Percentiles rank a stretch among this genome's conserved stretches.
Evolutionary conservation across 2,113 vertebrate genomes (phyloP).

Genomic region (Delphinus delphis): DNA sequence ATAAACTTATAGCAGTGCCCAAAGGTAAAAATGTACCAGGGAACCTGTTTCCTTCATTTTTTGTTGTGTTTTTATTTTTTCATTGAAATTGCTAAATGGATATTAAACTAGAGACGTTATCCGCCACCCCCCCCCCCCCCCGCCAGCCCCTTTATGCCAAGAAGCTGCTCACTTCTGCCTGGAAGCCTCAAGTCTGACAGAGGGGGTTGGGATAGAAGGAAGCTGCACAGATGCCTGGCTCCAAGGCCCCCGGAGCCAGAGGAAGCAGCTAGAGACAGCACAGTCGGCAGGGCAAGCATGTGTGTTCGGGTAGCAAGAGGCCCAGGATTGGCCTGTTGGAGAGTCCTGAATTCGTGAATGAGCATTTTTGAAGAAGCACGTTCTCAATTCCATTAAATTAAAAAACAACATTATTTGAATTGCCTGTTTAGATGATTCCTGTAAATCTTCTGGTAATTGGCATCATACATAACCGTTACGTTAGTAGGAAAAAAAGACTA

Average conservation of each 20-base stretch:
- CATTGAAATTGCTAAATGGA: constrained; percentile 38
- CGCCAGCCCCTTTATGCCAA: not conserved
- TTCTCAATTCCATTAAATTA: not conserved
- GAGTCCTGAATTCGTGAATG: not conserved
- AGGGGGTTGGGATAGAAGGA: not conserved
- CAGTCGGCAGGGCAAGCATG: too few species aligned
- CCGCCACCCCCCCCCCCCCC: not conserved
- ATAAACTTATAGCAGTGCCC: not conserved
- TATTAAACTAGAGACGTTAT: constrained; percentile 21
- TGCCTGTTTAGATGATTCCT: not conserved
- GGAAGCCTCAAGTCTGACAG: not conserved
- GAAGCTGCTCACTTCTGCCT: not conserved
- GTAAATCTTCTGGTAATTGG: not conserved
- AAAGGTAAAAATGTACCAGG: constrained; percentile 76
- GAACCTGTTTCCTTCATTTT: constrained; percentile 63
- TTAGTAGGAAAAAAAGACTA: not conserved
- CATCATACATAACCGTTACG: not conserved
- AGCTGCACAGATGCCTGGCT: not conserved
- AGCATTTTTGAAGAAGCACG: not conserved
- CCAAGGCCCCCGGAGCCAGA: not conserved
- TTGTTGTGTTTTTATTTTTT: constrained; percentile 5
- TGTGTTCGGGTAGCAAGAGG: not conserved
- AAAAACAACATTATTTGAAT: not conserved
- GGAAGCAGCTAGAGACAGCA: not conserved
- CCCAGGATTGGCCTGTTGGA: not conserved